These are phyloP conservation scores for Coryphaenoides rupestris DNA, from an alignment of 2,113 vertebrate genomes.

Conservation along the genomic window DNA sequence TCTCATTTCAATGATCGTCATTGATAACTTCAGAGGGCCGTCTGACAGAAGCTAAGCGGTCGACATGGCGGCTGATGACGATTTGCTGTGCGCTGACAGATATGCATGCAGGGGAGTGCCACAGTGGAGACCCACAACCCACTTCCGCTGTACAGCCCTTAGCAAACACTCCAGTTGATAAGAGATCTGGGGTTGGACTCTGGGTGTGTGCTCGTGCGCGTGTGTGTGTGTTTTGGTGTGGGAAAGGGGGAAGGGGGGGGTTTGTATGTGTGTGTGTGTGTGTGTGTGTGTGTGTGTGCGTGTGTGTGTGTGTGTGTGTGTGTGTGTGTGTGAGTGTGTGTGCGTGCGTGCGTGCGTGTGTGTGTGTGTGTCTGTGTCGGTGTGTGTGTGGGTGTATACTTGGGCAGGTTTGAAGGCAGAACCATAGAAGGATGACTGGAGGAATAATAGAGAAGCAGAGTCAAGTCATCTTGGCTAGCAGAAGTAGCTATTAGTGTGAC, in stretches of 20 bases:
- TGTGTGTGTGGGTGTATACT: not conserved
- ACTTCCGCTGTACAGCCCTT: constrained; percentile 34
- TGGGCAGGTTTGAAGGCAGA: not conserved
- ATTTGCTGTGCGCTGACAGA: too few relatives aligned
- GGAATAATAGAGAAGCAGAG: not conserved
- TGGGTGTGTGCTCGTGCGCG: not conserved
- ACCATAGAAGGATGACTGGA: not conserved
- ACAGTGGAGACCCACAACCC: not conserved
- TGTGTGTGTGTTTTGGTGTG: not conserved
- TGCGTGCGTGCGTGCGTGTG: not conserved
- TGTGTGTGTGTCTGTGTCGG: not conserved
- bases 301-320: not conserved
- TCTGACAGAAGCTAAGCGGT: constrained; percentile 18
- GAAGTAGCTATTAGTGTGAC: not conserved
- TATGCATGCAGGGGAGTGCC: constrained; percentile 19
- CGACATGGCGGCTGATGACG: too few relatives aligned
- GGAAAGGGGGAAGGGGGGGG: not conserved
- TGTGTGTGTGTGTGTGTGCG: not conserved
- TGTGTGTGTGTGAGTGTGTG: not conserved
- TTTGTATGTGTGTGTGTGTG: not conserved
- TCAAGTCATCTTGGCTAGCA: not conserved
- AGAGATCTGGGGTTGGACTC: not conserved
- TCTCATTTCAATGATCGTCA: constrained; percentile 5
- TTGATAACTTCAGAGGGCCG: constrained; percentile 10
- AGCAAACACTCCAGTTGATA: not conserved